A percentile compares a stretch with the other conserved stretches of the same genome.
These are phyloP conservation scores for Chrysotoxum bicinctum DNA, from an alignment of 2,888 invertebrate species.

Conservation along the genomic window DNA sequence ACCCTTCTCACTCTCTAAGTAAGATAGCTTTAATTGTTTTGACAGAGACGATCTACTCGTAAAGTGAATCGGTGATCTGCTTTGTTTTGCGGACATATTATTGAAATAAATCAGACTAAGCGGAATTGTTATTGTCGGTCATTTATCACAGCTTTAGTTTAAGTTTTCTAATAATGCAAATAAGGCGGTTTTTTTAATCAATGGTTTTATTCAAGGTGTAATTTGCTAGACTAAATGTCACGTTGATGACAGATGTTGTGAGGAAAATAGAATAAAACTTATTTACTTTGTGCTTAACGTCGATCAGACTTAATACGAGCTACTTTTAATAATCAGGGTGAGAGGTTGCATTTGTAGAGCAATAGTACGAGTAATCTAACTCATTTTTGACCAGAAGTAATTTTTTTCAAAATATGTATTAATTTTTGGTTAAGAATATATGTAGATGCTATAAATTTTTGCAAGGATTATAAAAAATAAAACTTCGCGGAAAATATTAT, in stretches of 20 bases:
- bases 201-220: background rate
- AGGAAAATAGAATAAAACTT: background rate
- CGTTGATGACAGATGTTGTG: slow-evolving; percentile 5
- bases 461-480: no score
- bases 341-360: no score
- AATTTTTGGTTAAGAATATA: no score
- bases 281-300: background rate
- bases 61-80: slow-evolving; percentile 42
- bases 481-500: no score
- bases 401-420: no score
- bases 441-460: no score
- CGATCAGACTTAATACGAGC: no score
- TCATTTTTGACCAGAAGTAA: no score
- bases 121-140: background rate
- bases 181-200: slow-evolving; percentile 18
- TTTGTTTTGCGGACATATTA: slow-evolving; percentile 45
- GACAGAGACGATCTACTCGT: slow-evolving; percentile 53
- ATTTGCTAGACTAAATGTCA: background rate
- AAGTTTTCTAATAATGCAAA: slow-evolving; percentile 32
- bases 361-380: no score
- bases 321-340: no score
- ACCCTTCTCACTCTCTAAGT: background rate
- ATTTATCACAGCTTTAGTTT: background rate
- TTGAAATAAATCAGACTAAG: slow-evolving; percentile 33
- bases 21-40: slow-evolving; percentile 52